Evolutionary conservation across 2,888 invertebrate genomes (phyloP), one percentile per base, ranked within the genome.

Genomic region (Drosophila parthenogenetica): DNA sequence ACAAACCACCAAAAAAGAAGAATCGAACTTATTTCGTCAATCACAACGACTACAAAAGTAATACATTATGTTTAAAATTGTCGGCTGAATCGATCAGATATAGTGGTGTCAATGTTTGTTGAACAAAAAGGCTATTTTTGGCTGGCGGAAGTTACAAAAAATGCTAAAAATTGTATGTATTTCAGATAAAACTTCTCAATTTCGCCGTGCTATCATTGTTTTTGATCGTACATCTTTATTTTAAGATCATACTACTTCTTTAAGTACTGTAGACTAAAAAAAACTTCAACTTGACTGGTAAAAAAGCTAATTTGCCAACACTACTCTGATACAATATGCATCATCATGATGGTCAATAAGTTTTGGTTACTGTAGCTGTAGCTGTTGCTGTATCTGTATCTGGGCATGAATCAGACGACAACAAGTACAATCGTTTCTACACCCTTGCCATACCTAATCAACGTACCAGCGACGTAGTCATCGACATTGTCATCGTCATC

Each of bases 301-400:
- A 22, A 29, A 29, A 8, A 29, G 29, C 29, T 29, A 7, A 5
- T 8, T 8, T 29, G 29, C 8, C 29, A 29, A 29, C 29, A 29
- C 29, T 8, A 60, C 53, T 58, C 43, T 59, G 64, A 46, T 60
- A 79, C 63, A 75, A 64, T 82, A 64, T 82, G 88, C 82, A 86
- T 86, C 71, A 88, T 88, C 82, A 86, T 72, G 73, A 83, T 86
- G 82, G 66, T 67, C 69, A 88, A 66, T 76, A 68, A 51, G 68
- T 76, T 86, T 88, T 54, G 48, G 42, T 60, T 13, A n/a, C 14
- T 60, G 29, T 42, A 48, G 19, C n/a, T 45, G 40, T 46, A 35
- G 35, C 29, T 59, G n/a, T n/a, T n/a, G n/a, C n/a, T n/a, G 57
- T 69, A 49, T 54, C 58, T 54, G 40, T 74, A 74, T 69, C 70